phyloP scores from a whole-genome alignment of 2,797 vertebrate genomes.

The Parauchenoglanis ngamensis region DNA sequence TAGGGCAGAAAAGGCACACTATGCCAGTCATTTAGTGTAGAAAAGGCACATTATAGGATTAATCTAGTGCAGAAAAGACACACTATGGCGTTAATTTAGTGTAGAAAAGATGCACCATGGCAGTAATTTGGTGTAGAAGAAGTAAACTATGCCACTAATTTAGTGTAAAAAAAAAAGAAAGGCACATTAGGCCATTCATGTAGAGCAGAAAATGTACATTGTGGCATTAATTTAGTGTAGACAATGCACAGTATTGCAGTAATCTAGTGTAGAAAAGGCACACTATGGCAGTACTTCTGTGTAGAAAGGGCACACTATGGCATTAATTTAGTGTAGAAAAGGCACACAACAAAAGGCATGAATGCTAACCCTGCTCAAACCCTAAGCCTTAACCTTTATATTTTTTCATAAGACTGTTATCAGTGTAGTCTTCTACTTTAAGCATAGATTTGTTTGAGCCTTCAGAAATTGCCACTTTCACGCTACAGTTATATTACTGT shows the following conservation, averaged over 20 bases:
- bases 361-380: neutral
- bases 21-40: neutral
- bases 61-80: neutral
- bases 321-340: neutral
- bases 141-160: neutral
- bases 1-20: neutral
- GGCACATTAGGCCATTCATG: neutral
- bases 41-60: neutral
- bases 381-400: neutral
- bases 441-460: slow-evolving; percentile 49
- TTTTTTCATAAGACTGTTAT: neutral
- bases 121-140: neutral
- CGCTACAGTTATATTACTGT: slow-evolving; percentile 42
- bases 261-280: neutral
- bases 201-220: neutral
- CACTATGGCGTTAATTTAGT: neutral
- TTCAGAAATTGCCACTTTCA: slow-evolving; percentile 44
- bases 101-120: neutral
- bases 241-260: neutral
- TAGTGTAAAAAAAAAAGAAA: neutral
- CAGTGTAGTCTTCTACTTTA: slow-evolving; percentile 18
- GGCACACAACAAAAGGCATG: neutral
- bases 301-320: neutral
- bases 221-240: neutral
- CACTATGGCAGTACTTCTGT: neutral